Base-by-base conservation (phyloP, 2,797 vertebrate genomes). In the Macroramphosus scolopax region DNA sequence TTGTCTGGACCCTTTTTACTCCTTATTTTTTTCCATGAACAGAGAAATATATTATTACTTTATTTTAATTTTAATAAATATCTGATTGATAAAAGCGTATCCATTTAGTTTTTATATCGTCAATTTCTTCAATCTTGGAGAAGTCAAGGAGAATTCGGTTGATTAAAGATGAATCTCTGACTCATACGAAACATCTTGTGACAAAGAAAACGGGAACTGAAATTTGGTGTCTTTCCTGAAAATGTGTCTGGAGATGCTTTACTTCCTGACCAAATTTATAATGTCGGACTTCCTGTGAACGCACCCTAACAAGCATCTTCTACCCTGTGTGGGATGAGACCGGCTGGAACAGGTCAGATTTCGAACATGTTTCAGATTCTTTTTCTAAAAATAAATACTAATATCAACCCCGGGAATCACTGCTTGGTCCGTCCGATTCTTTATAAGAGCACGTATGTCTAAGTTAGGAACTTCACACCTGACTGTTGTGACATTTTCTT, bases 11-110 rank as follows among this genome's bases (percentile, higher is more conserved):
- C 45, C 59, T 64, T 78, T 10, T 33, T n/a, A n/a, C n/a, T n/a
- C n/a, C n/a, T n/a, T n/a, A n/a, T n/a, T n/a, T 37, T 74, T 70
- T 60, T 74, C 24, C 50, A 61, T 68, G 73, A 70, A 60, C 35
- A 46, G 36, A 42, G 20, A 18, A 66, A 54, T 66, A 22, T 47
- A 28, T 50, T 28, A 32, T 49, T 69, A 76, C 20, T 37, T 51
- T 30, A 29, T 10, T n/a, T 56, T 28, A 6, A 15, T 51, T 40
- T 47, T 62, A 64, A 51, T 34, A 0, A 13, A 44, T 45, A 52
- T 60, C 33, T 12, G 15, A 2, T 45, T 12, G 17, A 2, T 45
- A 20, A 31, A 34, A 28, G 44, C 49, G 6, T 40, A 42, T 44
- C 41, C 34, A 49, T 51, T 39, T 41, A 14, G 56, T 28, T 12